A percentile compares a stretch with the other conserved stretches of the same genome.
Evolutionary conservation across 2,113 vertebrate species (phyloP).

Genomic region (Campylomormyrus tamandua): DNA sequence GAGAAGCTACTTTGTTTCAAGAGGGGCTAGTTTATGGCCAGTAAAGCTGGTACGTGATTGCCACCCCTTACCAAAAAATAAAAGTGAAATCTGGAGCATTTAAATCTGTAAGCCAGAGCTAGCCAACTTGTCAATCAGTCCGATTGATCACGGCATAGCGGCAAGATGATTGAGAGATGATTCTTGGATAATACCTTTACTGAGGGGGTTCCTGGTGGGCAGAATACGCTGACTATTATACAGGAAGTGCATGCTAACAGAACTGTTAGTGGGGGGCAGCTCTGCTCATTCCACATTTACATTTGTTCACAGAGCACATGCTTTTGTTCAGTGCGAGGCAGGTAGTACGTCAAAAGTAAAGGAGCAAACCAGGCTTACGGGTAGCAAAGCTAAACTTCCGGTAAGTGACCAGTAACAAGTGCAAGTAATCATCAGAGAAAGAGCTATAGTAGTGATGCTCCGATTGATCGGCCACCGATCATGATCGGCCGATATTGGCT

Average conservation of each 20-base stretch:
- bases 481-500: no score
- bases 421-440: background rate
- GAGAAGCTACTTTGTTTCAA: background rate
- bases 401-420: background rate
- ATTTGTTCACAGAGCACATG: background rate
- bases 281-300: background rate
- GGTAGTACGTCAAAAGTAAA: background rate
- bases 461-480: no score
- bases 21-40: background rate
- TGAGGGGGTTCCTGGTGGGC: background rate
- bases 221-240: background rate
- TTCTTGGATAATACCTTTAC: background rate
- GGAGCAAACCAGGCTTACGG: background rate
- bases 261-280: constrained; percentile 11
- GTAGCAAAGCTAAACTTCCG: background rate
- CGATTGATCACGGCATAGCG: background rate
- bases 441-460: background rate
- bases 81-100: background rate
- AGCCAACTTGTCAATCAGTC: background rate
- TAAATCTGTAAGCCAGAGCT: background rate
- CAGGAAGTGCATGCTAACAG: background rate
- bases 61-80: background rate
- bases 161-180: background rate
- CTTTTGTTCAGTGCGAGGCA: background rate
- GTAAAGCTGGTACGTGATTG: background rate